Conservation (phyloP, 92 coral and sea anemone genomes). For the Porites evermanni region DNA sequence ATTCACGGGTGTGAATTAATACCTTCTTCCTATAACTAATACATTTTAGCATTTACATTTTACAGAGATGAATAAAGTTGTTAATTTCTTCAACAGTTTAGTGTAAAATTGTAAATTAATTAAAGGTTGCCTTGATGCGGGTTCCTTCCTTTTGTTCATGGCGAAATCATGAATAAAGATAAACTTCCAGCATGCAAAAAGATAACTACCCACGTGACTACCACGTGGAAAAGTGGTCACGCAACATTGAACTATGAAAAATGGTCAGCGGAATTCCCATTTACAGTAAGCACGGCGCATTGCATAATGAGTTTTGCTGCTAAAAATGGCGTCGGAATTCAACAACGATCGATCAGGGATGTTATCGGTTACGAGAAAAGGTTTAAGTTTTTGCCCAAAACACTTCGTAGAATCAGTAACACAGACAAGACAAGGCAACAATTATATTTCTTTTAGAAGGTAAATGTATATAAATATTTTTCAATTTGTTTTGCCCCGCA, state of each 20-base stretch:
- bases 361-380: slow-evolving; percentile 6
- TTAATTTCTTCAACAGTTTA: slow-evolving; percentile 24
- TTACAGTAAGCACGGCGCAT: slow-evolving; percentile 42
- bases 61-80: slow-evolving; percentile 27
- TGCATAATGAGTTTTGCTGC: slow-evolving; percentile 45
- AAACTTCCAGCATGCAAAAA: slow-evolving; percentile 30
- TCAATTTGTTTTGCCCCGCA: not conserved
- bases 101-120: not conserved
- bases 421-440: slow-evolving; percentile 15
- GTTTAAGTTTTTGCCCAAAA: not conserved
- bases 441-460: slow-evolving; percentile 7
- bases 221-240: slow-evolving; percentile 21
- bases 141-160: too few relatives aligned
- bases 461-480: not conserved
- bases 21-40: slow-evolving; percentile 32
- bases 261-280: slow-evolving; percentile 47
- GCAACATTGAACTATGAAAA: slow-evolving; percentile 8
- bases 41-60: slow-evolving; percentile 16
- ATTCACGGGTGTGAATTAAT: slow-evolving; percentile 37
- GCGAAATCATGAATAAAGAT: too few relatives aligned
- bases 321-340: slow-evolving; percentile 38
- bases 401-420: not conserved
- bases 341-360: slow-evolving; percentile 33
- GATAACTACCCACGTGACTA: not conserved
- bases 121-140: too few relatives aligned